Evolutionary conservation across 30 jellyfish, hydroid and myxozoan genomes (phyloP).

Genomic region (Morbakka virulenta): DNA sequence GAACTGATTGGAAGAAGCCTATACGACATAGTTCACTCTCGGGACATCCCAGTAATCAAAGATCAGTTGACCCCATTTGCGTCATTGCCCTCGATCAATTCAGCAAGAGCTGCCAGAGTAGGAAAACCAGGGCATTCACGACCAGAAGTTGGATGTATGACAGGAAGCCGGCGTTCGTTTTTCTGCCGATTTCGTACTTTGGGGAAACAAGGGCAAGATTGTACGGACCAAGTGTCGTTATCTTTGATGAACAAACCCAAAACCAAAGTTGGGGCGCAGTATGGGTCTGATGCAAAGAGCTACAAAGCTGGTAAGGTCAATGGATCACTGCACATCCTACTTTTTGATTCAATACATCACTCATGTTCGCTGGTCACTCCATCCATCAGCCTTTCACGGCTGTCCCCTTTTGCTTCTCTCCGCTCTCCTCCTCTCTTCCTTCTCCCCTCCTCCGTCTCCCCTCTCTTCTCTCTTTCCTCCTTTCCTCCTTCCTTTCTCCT

Average conservation of each 20-base stretch:
- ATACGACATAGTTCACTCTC: conserved; percentile 36
- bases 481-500: no score
- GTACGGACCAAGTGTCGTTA: background rate
- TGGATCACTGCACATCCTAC: no score
- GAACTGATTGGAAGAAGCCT: conserved; percentile 58
- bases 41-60: conserved; percentile 36
- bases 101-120: conserved; percentile 35
- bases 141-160: conserved; percentile 4
- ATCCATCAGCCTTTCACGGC: no score
- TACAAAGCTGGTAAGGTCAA: no score
- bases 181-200: conserved; percentile 46
- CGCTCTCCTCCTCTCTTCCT: no score
- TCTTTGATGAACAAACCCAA: background rate
- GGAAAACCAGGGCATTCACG: background rate
- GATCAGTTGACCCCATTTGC: conserved; percentile 54
- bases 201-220: background rate
- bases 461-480: no score
- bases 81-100: conserved; percentile 5
- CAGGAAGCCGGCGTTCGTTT: conserved; percentile 41
- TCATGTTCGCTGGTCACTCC: no score
- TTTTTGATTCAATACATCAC: no score
- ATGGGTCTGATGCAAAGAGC: no score
- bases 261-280: conserved; percentile 10
- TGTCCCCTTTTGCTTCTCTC: no score
- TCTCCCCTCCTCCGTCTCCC: no score